Evolutionary conservation across 2,888 invertebrate genomes (phyloP), one percentile per base, ranked within the genome.

Genomic region (Hipparchia sbordonii): DNA sequence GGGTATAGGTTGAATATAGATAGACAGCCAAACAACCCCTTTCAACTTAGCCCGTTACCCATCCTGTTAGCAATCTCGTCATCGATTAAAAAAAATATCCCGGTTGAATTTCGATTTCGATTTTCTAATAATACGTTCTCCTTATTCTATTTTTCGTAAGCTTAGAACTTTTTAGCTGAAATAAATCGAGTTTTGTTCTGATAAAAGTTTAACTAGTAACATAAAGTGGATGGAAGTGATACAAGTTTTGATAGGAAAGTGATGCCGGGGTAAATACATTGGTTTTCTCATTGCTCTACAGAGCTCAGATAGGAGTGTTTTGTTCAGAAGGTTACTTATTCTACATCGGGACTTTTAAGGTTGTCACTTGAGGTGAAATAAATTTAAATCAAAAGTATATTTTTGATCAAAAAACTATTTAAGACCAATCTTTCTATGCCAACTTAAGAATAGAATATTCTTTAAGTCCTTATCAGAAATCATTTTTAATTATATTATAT

Each of bases 161-260:
- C 48, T 67, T 48, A 48, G 68, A 68, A 60, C 33, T 68, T 59
- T 57, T 51, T 23, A 59, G 6, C 59, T 12, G 59, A 68, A 59
- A 60, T 68, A 68, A 68, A 68, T 59, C 59, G 12, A 59, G 69
- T 69, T 68, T 67, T 69, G 54, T 12, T 51, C 52, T 45, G 71
- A 51, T 69, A 54, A 72, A 74, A 76, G 72, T 76, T 72, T 67
- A 72, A 74, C 65, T 70, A 74, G 70, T 61, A 57, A 46, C 72
- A 69, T 77, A 72, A 77, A 77, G 52, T 70, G 73, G 74, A 76
- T 74, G 69, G 63, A 72, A 76, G 59, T 67, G 71, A 71, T 70
- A 61, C 70, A 77, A 77, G 77, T 77, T 78, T 71, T 76, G 76
- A 77, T 77, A 71, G 77, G 73, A 78, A 76, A 74, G 72, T 72